Base-by-base conservation (phyloP, 2,888 invertebrate genomes). In the Unio delphinus region DNA sequence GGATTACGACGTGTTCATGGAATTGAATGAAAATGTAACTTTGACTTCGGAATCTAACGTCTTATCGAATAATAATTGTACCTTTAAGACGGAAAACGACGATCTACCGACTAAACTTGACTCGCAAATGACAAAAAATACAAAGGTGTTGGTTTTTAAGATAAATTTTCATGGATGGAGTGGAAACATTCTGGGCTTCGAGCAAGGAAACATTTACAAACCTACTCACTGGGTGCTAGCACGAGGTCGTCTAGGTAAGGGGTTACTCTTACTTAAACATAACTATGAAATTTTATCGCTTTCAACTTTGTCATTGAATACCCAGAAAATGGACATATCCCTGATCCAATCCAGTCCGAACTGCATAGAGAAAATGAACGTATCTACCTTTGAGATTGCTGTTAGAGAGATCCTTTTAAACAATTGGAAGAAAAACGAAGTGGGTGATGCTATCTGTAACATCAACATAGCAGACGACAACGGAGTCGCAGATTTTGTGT, bases 201-300 rank as follows among this genome's bases (percentile, higher is more conserved):
- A 62, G 20, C 55, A 70, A n/a, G 69, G 68, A 7, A 17, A n/a
- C 3, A 28, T 75, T 57, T 78, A 75, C 55, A 75, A 67, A 64
- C 78, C 78, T 4, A 70, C 73, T 20, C 73, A 4, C n/a, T n/a
- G n/a, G n/a, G n/a, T n/a, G n/a, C n/a, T n/a, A n/a, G n/a, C n/a
- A n/a, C n/a, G n/a, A n/a, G 76, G 82, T 20, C 71, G 74, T 4
- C 86, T 86, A 59, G 87, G 86, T 2, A 73, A 79, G 20, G 81
- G 82, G 8, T 74, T 88, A 45, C 67, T 88, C 64, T 78, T 86
- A 34, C 75, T 87, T 61, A 75, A 82, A 26, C 83, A 85, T n/a
- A 82, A 86, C 69, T 87, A 83, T 68, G 83, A 82, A 56, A 67
- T 84, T 1, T 71, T 85, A 34, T 86, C 86, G 1, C 67, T 87